Evolutionary conservation across 2,113 vertebrate genomes (phyloP).

Genomic region (Helogale parvula): DNA sequence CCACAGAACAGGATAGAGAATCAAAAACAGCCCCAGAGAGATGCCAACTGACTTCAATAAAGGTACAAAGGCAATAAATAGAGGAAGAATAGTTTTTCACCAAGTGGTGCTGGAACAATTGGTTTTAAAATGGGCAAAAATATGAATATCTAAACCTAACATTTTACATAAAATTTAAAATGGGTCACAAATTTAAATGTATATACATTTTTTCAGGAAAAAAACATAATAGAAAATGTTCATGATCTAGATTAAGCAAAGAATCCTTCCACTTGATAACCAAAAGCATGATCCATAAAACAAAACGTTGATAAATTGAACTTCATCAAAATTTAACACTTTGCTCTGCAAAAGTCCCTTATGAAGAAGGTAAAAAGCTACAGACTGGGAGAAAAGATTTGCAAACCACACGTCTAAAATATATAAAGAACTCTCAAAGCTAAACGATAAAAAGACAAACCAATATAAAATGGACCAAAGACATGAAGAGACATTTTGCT

Average conservation of each 20-base stretch:
- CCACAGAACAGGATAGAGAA: not conserved
- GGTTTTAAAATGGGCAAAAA: not conserved
- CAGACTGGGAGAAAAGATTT: not conserved
- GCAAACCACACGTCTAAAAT: not conserved
- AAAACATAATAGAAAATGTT: not conserved
- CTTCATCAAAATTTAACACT: not conserved
- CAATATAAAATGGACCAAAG: not conserved
- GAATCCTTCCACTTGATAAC: not conserved
- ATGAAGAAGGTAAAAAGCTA: not conserved
- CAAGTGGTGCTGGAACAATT: not conserved
- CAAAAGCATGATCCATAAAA: not conserved
- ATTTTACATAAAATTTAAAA: not conserved
- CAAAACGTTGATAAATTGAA: not conserved
- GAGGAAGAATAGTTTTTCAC: not conserved
- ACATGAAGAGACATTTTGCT: not conserved
- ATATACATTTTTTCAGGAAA: not conserved
- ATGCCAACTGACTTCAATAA: not conserved
- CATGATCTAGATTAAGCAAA: not conserved
- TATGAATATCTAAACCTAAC: not conserved
- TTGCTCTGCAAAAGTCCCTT: not conserved
- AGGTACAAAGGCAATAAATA: not conserved
- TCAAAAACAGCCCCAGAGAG: not conserved
- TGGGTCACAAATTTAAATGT: not conserved
- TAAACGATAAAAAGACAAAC: not conserved
- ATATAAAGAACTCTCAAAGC: constrained; percentile 25